These are phyloP conservation scores for Pantherophis vulpinus DNA, from an alignment of 2,797 vertebrate genomes.

Conservation along the genomic window DNA sequence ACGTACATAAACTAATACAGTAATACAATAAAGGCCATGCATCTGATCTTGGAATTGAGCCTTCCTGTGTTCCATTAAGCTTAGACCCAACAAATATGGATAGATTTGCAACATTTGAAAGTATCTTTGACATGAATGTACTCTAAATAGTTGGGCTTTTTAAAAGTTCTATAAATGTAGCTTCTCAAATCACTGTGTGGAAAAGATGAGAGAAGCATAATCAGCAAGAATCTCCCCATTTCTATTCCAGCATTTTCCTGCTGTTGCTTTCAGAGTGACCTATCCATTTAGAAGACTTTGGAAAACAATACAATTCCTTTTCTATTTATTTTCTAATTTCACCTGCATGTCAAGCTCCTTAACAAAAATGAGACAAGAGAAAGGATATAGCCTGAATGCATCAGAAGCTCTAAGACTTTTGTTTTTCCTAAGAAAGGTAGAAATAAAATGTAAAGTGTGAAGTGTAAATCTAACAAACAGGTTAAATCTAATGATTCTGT, in stretches of 20 bases:
- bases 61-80: too few species aligned
- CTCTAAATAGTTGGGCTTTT: too few species aligned
- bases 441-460: slow-evolving; percentile 20
- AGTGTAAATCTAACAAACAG: slow-evolving; percentile 9
- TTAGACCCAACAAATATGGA: too few species aligned
- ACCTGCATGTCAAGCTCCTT: background rate
- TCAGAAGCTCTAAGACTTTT: background rate
- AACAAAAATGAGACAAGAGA: background rate
- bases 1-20: too few species aligned
- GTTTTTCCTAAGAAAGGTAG: background rate
- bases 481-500: slow-evolving; percentile 36
- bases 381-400: background rate
- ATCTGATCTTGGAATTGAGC: too few species aligned
- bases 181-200: background rate
- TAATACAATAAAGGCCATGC: too few species aligned
- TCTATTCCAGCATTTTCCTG: background rate
- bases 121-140: too few species aligned
- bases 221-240: background rate
- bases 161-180: background rate
- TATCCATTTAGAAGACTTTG: background rate
- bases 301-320: background rate
- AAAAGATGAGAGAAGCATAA: background rate
- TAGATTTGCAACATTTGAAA: too few species aligned
- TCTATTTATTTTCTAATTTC: background rate
- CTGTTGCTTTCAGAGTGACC: background rate